A percentile compares a stretch with the other conserved stretches of the same genome.
These are phyloP conservation scores for Lophochroa leadbeateri DNA, from an alignment of 2,113 vertebrate species.

Conservation along the genomic window DNA sequence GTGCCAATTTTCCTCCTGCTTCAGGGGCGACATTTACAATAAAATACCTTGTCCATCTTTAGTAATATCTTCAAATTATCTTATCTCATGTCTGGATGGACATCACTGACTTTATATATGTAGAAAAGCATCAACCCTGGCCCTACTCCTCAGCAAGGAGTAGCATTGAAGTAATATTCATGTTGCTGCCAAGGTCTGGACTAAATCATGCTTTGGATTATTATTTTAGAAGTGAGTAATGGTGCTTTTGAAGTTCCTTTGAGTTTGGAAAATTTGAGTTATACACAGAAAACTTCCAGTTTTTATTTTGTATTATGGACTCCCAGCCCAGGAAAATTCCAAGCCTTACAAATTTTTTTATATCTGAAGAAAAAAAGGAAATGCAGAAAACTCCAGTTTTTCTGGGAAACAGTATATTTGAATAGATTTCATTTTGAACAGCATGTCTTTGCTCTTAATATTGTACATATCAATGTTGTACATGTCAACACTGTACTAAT, in stretches of 20 bases:
- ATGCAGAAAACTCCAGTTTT: neutral
- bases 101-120: neutral
- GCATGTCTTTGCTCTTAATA: neutral
- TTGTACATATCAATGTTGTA: neutral
- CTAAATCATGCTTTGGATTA: neutral
- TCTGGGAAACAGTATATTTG: neutral
- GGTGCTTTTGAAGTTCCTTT: neutral
- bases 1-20: neutral
- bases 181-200: neutral
- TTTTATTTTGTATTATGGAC: neutral
- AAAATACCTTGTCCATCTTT: neutral
- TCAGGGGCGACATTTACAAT: neutral
- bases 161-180: neutral
- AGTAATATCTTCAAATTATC: neutral
- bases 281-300: neutral
- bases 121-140: neutral
- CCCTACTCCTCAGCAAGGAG: neutral
- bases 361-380: neutral
- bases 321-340: neutral
- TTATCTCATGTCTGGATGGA: neutral
- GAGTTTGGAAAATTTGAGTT: neutral
- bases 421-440: neutral
- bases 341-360: neutral
- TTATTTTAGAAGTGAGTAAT: neutral
- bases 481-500: neutral